phyloP scores from a whole-genome alignment of 2,888 invertebrate genomes.

The Hirtodrosophila trivittata region DNA sequence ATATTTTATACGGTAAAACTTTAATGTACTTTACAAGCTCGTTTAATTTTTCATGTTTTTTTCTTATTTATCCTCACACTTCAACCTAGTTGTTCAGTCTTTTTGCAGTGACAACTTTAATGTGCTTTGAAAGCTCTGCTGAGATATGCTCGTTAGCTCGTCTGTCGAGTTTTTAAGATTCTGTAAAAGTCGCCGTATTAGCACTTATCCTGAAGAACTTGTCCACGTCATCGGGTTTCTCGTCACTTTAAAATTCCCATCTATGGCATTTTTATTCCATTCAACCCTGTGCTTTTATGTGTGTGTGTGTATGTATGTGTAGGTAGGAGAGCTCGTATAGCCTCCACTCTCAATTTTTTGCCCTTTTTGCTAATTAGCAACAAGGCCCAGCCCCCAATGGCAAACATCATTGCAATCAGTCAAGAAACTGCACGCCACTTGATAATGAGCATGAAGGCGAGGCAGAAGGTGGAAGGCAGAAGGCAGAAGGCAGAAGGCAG shows the following conservation, averaged over 20 bases:
- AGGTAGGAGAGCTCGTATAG: not conserved
- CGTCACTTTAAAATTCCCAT: conserved; percentile 14
- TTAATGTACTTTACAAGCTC: no score
- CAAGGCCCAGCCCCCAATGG: conserved; percentile 38
- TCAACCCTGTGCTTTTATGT: conserved; percentile 12
- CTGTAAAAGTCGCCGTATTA: not conserved
- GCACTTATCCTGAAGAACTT: not conserved
- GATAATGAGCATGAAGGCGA: conserved; percentile 59
- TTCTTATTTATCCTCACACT: no score
- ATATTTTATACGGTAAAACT: no score
- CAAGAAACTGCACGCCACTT: conserved; percentile 76
- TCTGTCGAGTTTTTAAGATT: not conserved
- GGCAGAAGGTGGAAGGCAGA: conserved; percentile 9
- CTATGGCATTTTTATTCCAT: conserved; percentile 14
- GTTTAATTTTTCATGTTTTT: no score
- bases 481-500: conserved; percentile 18
- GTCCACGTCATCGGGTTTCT: no score
- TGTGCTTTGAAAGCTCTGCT: not conserved
- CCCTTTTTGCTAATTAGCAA: conserved; percentile 71
- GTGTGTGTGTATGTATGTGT: no score
- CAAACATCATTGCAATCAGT: conserved; percentile 69
- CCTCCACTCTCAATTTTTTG: conserved; percentile 32
- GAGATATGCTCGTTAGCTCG: not conserved
- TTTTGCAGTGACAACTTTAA: not conserved
- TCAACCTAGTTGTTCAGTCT: not conserved